phyloP scores from a whole-genome alignment of 2,888 invertebrate genomes.

The Girardia tigrina region DNA sequence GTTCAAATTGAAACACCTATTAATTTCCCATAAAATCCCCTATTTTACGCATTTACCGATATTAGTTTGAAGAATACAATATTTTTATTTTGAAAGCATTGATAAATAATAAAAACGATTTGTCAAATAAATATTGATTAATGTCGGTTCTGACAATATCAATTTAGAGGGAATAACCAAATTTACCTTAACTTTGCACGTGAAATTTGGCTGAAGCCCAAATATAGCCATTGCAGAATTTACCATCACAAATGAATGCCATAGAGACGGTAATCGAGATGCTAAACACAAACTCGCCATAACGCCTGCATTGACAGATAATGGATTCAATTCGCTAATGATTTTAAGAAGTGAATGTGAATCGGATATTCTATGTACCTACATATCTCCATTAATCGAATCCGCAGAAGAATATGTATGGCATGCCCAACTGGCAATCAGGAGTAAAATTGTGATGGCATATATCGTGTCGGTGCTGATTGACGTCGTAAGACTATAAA shows the following conservation, averaged over 20 bases:
- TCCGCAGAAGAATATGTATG: background rate
- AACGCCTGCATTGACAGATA: constrained; percentile 82
- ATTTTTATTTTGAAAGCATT: too few relatives aligned
- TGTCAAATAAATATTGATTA: too few relatives aligned
- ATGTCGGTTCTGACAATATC: too few relatives aligned
- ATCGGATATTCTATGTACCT: background rate
- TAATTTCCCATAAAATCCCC: too few relatives aligned
- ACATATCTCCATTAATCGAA: background rate
- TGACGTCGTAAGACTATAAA: constrained; percentile 83
- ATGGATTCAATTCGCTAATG: constrained; percentile 67
- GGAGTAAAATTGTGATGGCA: constrained; percentile 51
- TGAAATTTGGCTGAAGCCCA: constrained; percentile 63
- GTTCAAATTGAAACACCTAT: too few relatives aligned
- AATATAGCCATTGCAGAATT: constrained; percentile 74
- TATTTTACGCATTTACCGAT: too few relatives aligned
- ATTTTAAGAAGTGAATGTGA: background rate
- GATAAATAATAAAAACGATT: too few relatives aligned
- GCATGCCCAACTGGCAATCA: constrained; percentile 26
- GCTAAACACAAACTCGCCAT: constrained; percentile 87
- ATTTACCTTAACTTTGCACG: background rate
- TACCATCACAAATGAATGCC: constrained; percentile 68
- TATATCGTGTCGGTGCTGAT: constrained; percentile 94
- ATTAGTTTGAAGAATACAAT: too few relatives aligned
- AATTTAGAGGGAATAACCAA: too few relatives aligned
- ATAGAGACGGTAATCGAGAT: constrained; percentile 69